A percentile compares a stretch with the other conserved stretches of the same genome.
Conservation (phyloP, 2,888 invertebrate species). For the Tholera decimalis region DNA sequence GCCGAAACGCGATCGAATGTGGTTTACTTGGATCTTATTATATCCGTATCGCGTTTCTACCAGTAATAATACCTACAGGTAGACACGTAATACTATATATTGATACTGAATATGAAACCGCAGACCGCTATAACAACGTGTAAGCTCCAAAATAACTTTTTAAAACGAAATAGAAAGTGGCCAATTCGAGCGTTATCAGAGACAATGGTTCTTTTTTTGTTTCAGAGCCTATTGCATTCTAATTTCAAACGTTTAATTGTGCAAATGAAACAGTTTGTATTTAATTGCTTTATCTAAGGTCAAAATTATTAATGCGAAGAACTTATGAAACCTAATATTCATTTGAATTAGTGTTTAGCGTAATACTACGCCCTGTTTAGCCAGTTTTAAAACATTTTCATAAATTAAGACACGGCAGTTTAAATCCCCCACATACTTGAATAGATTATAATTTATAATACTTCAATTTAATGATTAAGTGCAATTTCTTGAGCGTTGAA, state of each 20-base stretch:
- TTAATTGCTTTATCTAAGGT: constrained; percentile 33
- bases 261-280: constrained; percentile 7
- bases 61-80: constrained; percentile 48
- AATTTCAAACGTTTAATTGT: constrained; percentile 16
- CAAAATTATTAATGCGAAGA: constrained; percentile 29
- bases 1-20: constrained; percentile 41
- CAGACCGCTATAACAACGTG: constrained; percentile 48
- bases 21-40: constrained; percentile 52
- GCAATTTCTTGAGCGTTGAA: constrained; percentile 44
- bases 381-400: constrained; percentile 39
- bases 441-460: constrained; percentile 37
- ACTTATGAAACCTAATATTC: constrained; percentile 34
- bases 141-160: constrained; percentile 46
- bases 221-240: constrained; percentile 2
- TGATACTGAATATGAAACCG: constrained; percentile 63
- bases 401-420: constrained; percentile 32
- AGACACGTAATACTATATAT: constrained; percentile 52
- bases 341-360: constrained; percentile 34
- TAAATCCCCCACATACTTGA: constrained; percentile 34
- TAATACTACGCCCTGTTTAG: constrained; percentile 44
- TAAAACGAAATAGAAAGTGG: constrained; percentile 51
- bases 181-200: constrained; percentile 23
- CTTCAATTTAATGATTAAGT: constrained; percentile 43
- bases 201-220: constrained; percentile 15
- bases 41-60: constrained; percentile 58